Evolutionary conservation across 2,888 invertebrate genomes (phyloP).

Genomic region (Argyra leucocephala): DNA sequence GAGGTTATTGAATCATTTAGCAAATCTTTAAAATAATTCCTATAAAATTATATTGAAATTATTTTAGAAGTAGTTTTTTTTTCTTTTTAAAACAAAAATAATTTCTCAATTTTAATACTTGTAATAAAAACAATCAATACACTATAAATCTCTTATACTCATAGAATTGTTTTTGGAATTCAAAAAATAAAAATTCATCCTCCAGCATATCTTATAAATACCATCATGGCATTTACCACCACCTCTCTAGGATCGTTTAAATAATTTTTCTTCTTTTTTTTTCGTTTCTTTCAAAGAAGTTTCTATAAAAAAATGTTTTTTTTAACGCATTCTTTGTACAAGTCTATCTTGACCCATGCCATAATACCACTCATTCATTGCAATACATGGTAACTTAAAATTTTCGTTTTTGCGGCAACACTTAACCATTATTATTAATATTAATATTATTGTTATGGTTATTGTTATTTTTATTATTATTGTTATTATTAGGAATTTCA

Average conservation of each 20-base stretch:
- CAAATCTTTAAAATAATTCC: too few relatives aligned
- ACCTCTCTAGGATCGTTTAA: neutral
- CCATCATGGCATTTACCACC: neutral
- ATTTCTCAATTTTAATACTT: neutral
- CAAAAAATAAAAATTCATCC: neutral
- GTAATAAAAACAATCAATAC: neutral
- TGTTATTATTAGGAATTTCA: conserved; percentile 2
- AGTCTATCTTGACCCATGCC: neutral
- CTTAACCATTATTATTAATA: neutral
- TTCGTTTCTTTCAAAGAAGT: neutral
- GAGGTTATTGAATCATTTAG: too few relatives aligned
- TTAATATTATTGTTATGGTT: neutral
- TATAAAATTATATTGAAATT: too few relatives aligned
- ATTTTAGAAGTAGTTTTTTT: too few relatives aligned
- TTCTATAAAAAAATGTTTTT: neutral
- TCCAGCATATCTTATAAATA: neutral
- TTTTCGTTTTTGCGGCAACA: neutral
- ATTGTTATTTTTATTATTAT: neutral
- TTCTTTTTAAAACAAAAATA: neutral
- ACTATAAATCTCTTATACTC: neutral
- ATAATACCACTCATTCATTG: neutral
- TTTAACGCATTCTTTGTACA: neutral
- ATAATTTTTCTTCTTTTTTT: too few relatives aligned
- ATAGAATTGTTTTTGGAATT: neutral
- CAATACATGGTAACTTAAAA: neutral